Evolutionary conservation across 2,888 invertebrate genomes (phyloP), one percentile per base, ranked within the genome.

Genomic region (Drosophila nr. fundita): DNA sequence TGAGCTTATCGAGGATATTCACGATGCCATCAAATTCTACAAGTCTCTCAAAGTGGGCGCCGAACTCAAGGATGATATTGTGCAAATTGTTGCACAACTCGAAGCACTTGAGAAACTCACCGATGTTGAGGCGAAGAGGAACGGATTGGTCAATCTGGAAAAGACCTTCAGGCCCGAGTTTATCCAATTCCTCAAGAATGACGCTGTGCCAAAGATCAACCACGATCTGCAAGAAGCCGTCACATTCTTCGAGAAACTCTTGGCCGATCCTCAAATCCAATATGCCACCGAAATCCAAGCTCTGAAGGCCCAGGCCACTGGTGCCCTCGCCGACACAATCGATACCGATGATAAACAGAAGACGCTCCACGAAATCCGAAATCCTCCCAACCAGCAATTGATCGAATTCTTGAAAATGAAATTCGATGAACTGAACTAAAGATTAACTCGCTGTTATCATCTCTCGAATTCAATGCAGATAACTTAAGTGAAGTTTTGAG

Each of bases 301-400:
- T 0, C 68, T 91, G 50, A 86, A 88, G 66, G 71, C 58, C 5
- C 78, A 89, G 57, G 80, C 85, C 21, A 76, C 78, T 13, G 77
- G 63, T 8, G 91, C 86, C 30, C 66, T 90, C 13, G 74, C 34
- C 32, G 80, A 65, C 6, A 32, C 58, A 18, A 72, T 86, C 0
- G 66, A 82, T 21, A 48, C 84, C 5, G 89, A 90, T 8, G 85
- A 86, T 11, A 91, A 91, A 60, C 89, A 86, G 52, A 82, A 75
- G 69, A 61, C 69, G 1, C 77, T 90, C 36, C 73, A 73, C 2
- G 81, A 90, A 45, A 71, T 91, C 30, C 83, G 86, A 24, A 85
- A 88, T 49, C 89, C 89, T 18, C 42, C 59, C 15, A 80, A 89
- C 42, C 48, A 59, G 0, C 79, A 87, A 30, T 53, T 91, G 64